Evolutionary conservation across 2,888 invertebrate genomes (phyloP), one percentile per base, ranked within the genome.

Genomic region (Polyommatus iphigenia): DNA sequence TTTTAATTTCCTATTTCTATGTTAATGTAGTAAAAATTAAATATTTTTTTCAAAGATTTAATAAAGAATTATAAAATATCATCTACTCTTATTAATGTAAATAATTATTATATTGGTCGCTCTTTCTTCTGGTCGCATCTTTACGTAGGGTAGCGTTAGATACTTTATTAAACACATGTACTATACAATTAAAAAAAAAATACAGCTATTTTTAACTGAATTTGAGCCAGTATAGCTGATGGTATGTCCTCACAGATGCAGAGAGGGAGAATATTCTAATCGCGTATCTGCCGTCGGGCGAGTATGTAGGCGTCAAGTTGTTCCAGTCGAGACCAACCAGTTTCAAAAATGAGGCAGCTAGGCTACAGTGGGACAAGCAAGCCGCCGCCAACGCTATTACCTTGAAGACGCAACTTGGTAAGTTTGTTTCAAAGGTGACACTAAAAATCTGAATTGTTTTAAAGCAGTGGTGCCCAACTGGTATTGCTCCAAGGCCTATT

Each of bases 301-400:
- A 95, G 83, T 96, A 95, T 81, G 94, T 96, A 10, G 97, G 96
- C 46, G 95, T 97, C 80, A 96, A 96, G 85, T 88, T 96, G 73
- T 96, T 96, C 85, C 94, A 94, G 79, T 93, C 92, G 0, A 92
- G 95, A 67, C 96, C 96, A 0, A 85, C 87, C n/a, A 86, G 86
- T 13, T 96, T 96, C 85, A 94, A 95, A 83, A 95, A 89, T 82
- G 95, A 96, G 13, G 91, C 94, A 2, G 94, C 95, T 0, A 90
- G 95, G 54, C 89, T 95, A 3, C 93, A 95, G 76, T 97, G 96
- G 95, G 95, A 96, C 80, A 95, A 95, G 81, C 94, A 95, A 32
- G 95, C 96, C 0, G 96, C 96, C 0, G 90, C 94, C 62, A 95
- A 96, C 76, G 95, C 96, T 2, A 87, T 96, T 80, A 95, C 95